These are phyloP conservation scores for Danio kyathit DNA, from an alignment of 2,797 vertebrate genomes.

Conservation along the genomic window DNA sequence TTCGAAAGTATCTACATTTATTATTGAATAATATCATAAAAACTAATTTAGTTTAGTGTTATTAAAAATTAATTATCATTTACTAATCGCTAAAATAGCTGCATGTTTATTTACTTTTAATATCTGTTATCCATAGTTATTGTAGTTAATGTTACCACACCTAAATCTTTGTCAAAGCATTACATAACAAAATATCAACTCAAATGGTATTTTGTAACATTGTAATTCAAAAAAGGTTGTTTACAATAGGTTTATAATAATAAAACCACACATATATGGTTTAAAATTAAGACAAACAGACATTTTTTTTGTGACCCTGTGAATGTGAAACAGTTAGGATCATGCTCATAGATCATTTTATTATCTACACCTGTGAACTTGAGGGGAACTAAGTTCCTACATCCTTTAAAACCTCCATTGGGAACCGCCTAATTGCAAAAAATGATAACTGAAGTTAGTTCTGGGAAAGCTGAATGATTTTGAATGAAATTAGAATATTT, in stretches of 20 bases:
- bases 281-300: neutral
- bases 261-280: neutral
- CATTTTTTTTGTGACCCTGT: neutral
- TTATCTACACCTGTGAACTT: slow-evolving; percentile 9
- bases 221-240: neutral
- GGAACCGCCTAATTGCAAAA: neutral
- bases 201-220: neutral
- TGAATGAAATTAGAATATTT: neutral
- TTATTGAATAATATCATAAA: neutral
- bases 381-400: slow-evolving; percentile 10
- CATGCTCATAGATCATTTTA: neutral
- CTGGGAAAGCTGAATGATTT: slow-evolving; percentile 10
- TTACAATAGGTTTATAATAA: neutral
- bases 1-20: neutral
- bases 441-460: neutral
- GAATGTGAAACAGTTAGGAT: neutral
- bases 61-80: slow-evolving; percentile 12
- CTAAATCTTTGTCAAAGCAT: slow-evolving; percentile 3
- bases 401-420: neutral
- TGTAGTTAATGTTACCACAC: slow-evolving; percentile 13
- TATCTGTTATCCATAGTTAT: neutral
- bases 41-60: neutral
- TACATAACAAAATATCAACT: neutral
- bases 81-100: neutral
- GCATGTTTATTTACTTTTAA: neutral